Evolutionary conservation across 1,140 invertebrate genomes (phyloP), one percentile per base, ranked within the genome.

Genomic region (Drosophila rhopaloa): DNA sequence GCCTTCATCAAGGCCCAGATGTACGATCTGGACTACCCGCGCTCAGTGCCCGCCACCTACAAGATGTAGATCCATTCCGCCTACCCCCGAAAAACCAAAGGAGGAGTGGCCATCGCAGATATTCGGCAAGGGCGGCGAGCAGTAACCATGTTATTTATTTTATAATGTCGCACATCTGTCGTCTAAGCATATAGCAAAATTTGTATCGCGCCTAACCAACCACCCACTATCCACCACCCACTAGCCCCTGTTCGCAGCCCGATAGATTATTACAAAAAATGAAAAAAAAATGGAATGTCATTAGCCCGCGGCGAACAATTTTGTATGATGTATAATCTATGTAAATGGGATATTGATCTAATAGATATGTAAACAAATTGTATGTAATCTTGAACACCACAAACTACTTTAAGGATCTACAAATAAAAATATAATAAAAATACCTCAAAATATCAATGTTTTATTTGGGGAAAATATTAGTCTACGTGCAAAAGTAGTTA

Each of bases 1-100:
- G 94, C 93, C 65, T 98, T 97, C 85, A 95, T 98, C 72, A 95
- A 95, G 91, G 95, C 95, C 10, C 97, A 97, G 92, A 95, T 96
- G 92, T 98, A 97, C 92, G 95, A 97, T 91, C 94, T 95, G 57
- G 93, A 93, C 47, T 98, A 97, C 92, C 91, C 93, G 50, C 93
- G 94, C 32, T 95, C 96, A 13, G 77, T 97, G 75, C 96, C 96
- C 6, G 14, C 70, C 37, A 72, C 70, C 14, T 92, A 92, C 29
- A 75, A 72, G 41, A 40, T 89, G 67, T 88, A 88, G 76, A 62
- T 55, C 54, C 80, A 83, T 76, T 84, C 76, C 81, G 65, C 24
- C 66, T 61, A 66, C 47, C 41, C 50, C 41, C 38, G 24, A 29
- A 13, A 35, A 24, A 32, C 27, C 5, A 4, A 70, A 53, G 29